Evolutionary conservation across 2,113 vertebrate genomes (phyloP), one percentile per base, ranked within the genome.

Genomic region (Galeopterus variegatus): DNA sequence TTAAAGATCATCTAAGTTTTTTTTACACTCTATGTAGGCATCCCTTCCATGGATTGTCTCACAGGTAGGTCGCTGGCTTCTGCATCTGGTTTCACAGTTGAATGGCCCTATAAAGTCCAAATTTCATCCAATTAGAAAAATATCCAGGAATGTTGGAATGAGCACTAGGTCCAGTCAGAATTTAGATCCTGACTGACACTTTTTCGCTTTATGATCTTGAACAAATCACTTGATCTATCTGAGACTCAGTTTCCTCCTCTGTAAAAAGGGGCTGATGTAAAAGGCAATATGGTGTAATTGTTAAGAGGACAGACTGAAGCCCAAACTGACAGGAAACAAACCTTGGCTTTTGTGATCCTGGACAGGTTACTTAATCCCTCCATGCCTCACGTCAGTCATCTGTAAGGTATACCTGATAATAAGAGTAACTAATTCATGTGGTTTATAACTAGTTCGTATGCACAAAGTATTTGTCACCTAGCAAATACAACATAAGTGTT

Each of bases 181-280:
- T 65, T 84, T 64, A 70, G 24, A 83, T 76, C 12, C 15, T 86
- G 7, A 76, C 48, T 70, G 50, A 36, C 50, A 33, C 33, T 41
- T 48, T 95, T 72, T 79, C 69, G 13, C 24, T 97, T 36, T 65
- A 36, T 84, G 54, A 91, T 76, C 50, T 80, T 96, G 84, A 83
- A 33, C 19, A 94, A 94, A 64, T 73, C 31, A 88, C 8, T 94
- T 72, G n/a, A 79, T 92, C 31, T 82, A 41, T 65, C 18, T 62
- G 21, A 50, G 41, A 69, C 4, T 56, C 36, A 33, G 5, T 67
- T 83, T 54, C 70, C 13, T 92, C 48, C 10, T 93, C 75, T 94
- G 6, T 41, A 85, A 50, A 90, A 96, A 85, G 9, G n/a, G 36
- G 41, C 1, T 64, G 65, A 92, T 41, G 21, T 83, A 64, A 92